Evolutionary conservation across 2,888 invertebrate species (phyloP).

Genomic region (Lomographa bimaculata): DNA sequence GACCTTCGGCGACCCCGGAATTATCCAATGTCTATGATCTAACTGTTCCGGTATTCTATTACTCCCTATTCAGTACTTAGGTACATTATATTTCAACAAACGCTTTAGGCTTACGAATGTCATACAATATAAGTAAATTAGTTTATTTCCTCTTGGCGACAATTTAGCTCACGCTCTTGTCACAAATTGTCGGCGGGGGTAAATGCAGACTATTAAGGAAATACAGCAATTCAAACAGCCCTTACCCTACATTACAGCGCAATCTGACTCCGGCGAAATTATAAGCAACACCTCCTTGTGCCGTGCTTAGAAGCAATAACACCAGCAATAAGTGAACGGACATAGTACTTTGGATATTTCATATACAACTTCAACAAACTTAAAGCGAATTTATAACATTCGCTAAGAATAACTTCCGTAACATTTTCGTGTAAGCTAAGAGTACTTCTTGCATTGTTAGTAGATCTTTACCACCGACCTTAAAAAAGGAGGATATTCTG

Average conservation of each 20-base stretch:
- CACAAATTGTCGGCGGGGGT: constrained; percentile 81
- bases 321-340: constrained; percentile 51
- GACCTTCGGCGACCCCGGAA: too few species aligned
- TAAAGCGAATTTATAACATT: constrained; percentile 13
- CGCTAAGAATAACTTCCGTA: constrained; percentile 20
- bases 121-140: constrained; percentile 79
- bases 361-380: constrained; percentile 36
- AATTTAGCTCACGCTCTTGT: constrained; percentile 81
- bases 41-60: constrained; percentile 39
- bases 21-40: too few species aligned
- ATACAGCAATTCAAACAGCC: constrained; percentile 80
- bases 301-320: constrained; percentile 75
- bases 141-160: constrained; percentile 81
- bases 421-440: constrained; percentile 22
- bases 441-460: constrained; percentile 16
- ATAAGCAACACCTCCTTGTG: constrained; percentile 80
- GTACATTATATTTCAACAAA: constrained; percentile 60
- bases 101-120: constrained; percentile 62
- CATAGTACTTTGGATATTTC: constrained; percentile 45
- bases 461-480: not conserved
- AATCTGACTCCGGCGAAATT: constrained; percentile 79
- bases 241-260: constrained; percentile 80
- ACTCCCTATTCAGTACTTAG: constrained; percentile 45
- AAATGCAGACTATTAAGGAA: constrained; percentile 83
- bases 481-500: too few species aligned